A percentile compares a stretch with the other conserved stretches of the same genome.
Evolutionary conservation across 1,140 invertebrate genomes (phyloP).

Genomic region (Scaptomyza montana): DNA sequence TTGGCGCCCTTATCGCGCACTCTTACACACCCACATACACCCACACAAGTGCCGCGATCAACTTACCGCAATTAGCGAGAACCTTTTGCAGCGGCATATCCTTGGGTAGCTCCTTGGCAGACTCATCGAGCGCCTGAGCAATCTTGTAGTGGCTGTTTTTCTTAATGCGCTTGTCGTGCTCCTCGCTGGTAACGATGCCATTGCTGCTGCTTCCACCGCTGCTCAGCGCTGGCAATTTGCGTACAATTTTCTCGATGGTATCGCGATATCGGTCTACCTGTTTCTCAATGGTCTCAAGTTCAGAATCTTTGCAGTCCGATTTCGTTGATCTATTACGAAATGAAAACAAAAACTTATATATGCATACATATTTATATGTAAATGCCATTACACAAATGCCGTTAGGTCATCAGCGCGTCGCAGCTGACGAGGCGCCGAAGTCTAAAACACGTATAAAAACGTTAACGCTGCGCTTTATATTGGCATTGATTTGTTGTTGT

Average conservation of each 20-base stretch:
- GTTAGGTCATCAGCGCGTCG: slow-evolving; percentile 68
- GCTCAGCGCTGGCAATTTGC: slow-evolving; percentile 85
- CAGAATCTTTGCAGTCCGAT: slow-evolving; percentile 94
- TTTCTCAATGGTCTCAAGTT: slow-evolving; percentile 93
- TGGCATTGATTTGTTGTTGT: slow-evolving; percentile 52
- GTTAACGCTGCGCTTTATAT: slow-evolving; percentile 54
- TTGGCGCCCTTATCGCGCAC: slow-evolving; percentile 30
- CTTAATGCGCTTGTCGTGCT: slow-evolving; percentile 90
- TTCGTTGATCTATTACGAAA: slow-evolving; percentile 85
- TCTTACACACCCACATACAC: slow-evolving; percentile 6
- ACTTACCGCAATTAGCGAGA: slow-evolving; percentile 86
- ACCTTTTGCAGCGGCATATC: slow-evolving; percentile 85
- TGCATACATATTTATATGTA: neutral
- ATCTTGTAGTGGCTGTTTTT: slow-evolving; percentile 86
- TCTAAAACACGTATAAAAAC: slow-evolving; percentile 28
- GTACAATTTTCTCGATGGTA: slow-evolving; percentile 88
- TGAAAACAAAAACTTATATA: slow-evolving; percentile 35
- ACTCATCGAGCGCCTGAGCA: slow-evolving; percentile 85
- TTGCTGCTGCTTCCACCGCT: slow-evolving; percentile 55
- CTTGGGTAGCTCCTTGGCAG: slow-evolving; percentile 86
- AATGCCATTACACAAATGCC: slow-evolving; percentile 47
- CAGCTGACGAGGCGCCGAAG: slow-evolving; percentile 37
- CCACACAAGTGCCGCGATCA: slow-evolving; percentile 12
- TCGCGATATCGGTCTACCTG: slow-evolving; percentile 93
- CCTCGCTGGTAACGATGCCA: slow-evolving; percentile 85